phyloP scores from a whole-genome alignment of 2,888 invertebrate genomes.

The Tipula confusa region DNA sequence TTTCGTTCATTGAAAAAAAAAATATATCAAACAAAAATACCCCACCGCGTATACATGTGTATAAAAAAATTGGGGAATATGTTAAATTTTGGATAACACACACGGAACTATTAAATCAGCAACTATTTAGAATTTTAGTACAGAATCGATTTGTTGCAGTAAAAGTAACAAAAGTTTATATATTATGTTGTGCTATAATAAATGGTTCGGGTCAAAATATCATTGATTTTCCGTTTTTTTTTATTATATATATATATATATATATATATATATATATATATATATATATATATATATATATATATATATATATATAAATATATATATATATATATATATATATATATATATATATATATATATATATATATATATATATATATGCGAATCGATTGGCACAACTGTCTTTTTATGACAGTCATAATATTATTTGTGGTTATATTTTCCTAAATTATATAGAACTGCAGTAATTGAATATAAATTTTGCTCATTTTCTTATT shows the following conservation, averaged over 20 bases:
- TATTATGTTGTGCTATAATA: not conserved
- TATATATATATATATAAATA: no score
- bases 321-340: no score
- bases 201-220: constrained; percentile 1
- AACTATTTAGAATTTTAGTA: not conserved
- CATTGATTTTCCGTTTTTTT: not conserved
- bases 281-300: no score
- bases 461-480: not conserved
- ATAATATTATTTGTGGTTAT: not conserved
- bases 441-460: no score
- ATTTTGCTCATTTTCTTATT: not conserved
- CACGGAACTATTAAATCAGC: not conserved
- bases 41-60: not conserved
- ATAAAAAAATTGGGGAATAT: not conserved
- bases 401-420: not conserved
- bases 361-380: no score
- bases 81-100: not conserved
- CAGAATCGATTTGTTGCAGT: constrained; percentile 20
- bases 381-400: not conserved
- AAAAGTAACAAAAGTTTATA: not conserved
- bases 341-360: no score
- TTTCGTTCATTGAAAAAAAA: not conserved
- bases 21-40: not conserved
- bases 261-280: no score
- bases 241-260: not conserved